Conservation (phyloP, 2,888 invertebrate genomes). For the Lithophane leautieri region DNA sequence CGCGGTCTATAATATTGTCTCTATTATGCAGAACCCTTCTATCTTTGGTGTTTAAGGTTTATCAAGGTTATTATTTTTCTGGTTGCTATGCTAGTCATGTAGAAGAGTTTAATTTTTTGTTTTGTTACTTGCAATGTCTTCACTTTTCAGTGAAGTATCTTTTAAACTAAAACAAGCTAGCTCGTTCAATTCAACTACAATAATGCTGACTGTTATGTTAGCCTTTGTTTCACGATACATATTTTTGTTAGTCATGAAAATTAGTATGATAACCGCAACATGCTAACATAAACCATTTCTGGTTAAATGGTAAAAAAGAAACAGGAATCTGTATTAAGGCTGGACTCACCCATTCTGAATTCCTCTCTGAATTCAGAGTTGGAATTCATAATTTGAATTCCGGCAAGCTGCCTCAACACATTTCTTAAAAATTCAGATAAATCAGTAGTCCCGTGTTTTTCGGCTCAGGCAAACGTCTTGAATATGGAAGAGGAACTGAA, state of each 20-base stretch:
- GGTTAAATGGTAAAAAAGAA: no score
- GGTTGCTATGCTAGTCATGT: constrained; percentile 16
- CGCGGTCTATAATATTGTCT: constrained; percentile 76
- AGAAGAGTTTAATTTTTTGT: constrained; percentile 32
- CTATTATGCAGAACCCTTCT: constrained; percentile 70
- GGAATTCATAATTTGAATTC: no score
- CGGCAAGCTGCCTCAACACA: no score
- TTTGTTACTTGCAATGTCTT: neutral
- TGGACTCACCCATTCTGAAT: no score
- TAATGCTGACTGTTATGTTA: neutral
- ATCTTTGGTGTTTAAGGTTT: constrained; percentile 52
- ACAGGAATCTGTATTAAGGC: no score
- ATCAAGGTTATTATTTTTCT: constrained; percentile 42
- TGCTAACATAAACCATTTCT: neutral
- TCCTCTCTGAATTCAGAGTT: no score
- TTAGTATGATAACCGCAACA: no score
- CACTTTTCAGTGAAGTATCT: neutral
- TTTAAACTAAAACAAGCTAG: neutral
- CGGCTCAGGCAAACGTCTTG: no score
- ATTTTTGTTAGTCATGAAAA: neutral
- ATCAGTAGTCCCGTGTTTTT: no score
- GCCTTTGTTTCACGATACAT: neutral
- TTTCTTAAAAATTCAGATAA: no score
- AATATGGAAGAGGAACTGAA: no score
- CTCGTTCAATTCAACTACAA: neutral